Evolutionary conservation across 2,113 vertebrate species (phyloP), one percentile per base, ranked within the genome.

Genomic region (Rafetus swinhoei): DNA sequence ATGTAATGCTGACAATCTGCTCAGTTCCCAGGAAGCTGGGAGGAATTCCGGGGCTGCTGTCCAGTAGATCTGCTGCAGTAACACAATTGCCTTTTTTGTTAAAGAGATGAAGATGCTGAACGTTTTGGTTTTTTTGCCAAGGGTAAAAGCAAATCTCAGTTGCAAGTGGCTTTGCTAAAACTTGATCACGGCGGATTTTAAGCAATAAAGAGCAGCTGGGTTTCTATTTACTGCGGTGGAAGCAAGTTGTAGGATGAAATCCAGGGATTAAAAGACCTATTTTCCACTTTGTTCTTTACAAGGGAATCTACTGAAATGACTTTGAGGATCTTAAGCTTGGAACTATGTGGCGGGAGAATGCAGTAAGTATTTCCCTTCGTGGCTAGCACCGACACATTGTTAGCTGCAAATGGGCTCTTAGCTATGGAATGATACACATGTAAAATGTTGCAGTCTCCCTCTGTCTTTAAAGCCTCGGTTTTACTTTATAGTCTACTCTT

Each of bases 281-380:
- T 96, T 93, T 91, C 94, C 86, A 52, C 94, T 93, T 88, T 88
- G 87, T 4, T 65, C 92, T 94, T 95, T 56, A 93, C 89, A 85
- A 56, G 92, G 95, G 96, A 94, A 97, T 94, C 95, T 81, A 95
- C 84, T 95, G 97, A 95, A n/a, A 97, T 97, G 97, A 94, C 96
- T 97, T 94, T 83, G 94, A 97, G 96, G 89, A 90, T 86, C 93
- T 84, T 77, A 54, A 88, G 89, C 74, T 97, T 97, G 98, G 98
- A 98, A 98, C 98, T 98, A 98, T 98, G 99, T 98, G 99, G 98
- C 98, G 98, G 98, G 98, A 98, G 99, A 98, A 99, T 98, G 99
- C 99, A 98, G 99, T 99, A 98, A 99, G 99, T 99, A 99, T 91
- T 3, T 16, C 88, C 50, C 45, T 8, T 32, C 12, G 11, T 0